Evolutionary conservation across 2,888 invertebrate genomes (phyloP).

Genomic region (Drosophila paramelanica): DNA sequence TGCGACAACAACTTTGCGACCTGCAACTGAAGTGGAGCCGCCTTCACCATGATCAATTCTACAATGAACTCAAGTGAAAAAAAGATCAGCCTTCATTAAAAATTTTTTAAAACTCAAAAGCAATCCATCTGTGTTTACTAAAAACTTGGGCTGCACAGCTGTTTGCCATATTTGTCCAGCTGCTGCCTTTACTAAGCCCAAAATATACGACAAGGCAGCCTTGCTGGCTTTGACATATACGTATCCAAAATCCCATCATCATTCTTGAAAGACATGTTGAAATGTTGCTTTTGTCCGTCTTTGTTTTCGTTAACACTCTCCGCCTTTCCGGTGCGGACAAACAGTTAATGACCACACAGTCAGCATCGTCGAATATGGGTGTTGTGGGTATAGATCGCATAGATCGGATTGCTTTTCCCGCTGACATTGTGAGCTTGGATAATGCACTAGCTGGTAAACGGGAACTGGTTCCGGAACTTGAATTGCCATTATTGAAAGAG

Average conservation of each 20-base stretch:
- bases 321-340: slow-evolving; percentile 10
- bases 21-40: slow-evolving; percentile 7
- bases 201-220: not conserved
- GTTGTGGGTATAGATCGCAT: slow-evolving; percentile 4
- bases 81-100: not conserved
- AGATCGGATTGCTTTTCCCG: not conserved
- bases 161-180: slow-evolving; percentile 51
- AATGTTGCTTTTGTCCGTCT: not conserved
- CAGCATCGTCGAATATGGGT: slow-evolving; percentile 9
- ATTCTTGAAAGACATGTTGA: slow-evolving; percentile 32
- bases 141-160: slow-evolving; percentile 6
- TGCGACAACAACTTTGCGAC: not conserved
- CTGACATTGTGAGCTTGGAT: not conserved
- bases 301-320: slow-evolving; percentile 17
- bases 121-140: slow-evolving; percentile 2
- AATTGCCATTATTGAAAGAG: slow-evolving; percentile 18
- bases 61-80: no score
- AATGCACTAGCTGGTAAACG: slow-evolving; percentile 1
- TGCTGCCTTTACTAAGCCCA: slow-evolving; percentile 13
- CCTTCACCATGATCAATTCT: slow-evolving; percentile 12
- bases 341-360: slow-evolving; percentile 6
- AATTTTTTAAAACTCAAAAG: not conserved
- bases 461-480: not conserved
- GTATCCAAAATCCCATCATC: not conserved
- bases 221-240: not conserved